Evolutionary conservation across 2,797 vertebrate genomes (phyloP), one percentile per base, ranked within the genome.

Genomic region (Phataginus tetradactyla): DNA sequence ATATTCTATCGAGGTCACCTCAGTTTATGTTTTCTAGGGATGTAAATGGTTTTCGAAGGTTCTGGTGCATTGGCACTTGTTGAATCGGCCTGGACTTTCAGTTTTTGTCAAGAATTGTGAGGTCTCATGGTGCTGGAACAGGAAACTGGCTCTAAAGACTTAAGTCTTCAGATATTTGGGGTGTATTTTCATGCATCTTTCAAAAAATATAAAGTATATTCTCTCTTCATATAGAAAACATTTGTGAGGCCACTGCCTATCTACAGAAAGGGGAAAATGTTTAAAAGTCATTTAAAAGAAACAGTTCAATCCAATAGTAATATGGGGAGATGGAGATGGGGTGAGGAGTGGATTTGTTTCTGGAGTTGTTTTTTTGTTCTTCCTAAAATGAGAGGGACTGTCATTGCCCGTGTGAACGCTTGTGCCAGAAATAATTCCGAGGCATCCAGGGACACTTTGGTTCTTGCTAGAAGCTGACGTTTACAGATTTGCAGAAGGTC

Each of bases 401-500:
- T 27, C 10, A 37, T 1, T 91, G 94, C 66, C 0, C 45, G 13
- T 39, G 18, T 72, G 27, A 87, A 91, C 95, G 93, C 80, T 93
- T 92, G 83, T 3, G 94, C 25, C 27, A 29, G 59, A n/a, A 78
- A 79, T 97, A 78, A 78, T 75, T 94, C 32, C 90, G 94, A 80
- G 68, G 63, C 3, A 72, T 34, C 32, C 57, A 61, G 89, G 69
- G 59, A 29, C 83, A 51, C 63, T 15, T 86, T 85, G 59, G 69
- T 77, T 96, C 72, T 91, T 92, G 25, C 49, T 53, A 93, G 87
- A 96, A 85, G 95, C 84, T 97, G 96, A 98, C 96, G 95, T 98
- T 97, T 97, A 51, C 84, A 94, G 90, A 94, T 97, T 94, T 95
- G 72, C 86, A 37, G 97, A 97, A 98, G 96, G 97, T 97, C 96